A percentile compares a stretch with the other conserved stretches of the same genome.
These are phyloP conservation scores for Sclerurus mexicanus DNA, from an alignment of 2,113 vertebrate species.

Conservation along the genomic window DNA sequence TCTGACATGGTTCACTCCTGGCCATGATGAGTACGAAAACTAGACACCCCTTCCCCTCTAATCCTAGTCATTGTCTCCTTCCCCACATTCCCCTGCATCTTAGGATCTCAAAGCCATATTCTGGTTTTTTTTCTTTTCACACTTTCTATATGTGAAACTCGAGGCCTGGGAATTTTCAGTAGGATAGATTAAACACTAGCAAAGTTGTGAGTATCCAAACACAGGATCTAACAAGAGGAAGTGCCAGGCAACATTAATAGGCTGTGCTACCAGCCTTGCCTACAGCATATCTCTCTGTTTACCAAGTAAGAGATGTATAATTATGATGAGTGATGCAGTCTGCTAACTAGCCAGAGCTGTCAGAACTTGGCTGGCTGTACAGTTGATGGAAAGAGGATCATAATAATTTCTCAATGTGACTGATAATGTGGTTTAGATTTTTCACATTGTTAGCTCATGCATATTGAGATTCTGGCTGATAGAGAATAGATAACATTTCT, in stretches of 20 bases:
- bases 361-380: slow-evolving; percentile 20
- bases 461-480: slow-evolving; percentile 1
- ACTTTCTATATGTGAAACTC: not conserved
- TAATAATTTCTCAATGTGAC: slow-evolving; percentile 32
- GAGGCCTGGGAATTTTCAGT: not conserved
- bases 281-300: not conserved
- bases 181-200: not conserved
- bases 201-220: not conserved
- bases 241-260: not conserved
- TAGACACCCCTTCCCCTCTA: not conserved
- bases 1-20: not conserved
- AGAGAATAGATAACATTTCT: not conserved
- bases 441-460: not conserved
- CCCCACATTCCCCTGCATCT: not conserved
- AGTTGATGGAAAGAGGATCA: not conserved
- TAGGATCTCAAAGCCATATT: not conserved
- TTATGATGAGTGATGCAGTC: not conserved
- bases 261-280: not conserved
- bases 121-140: no score
- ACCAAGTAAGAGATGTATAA: not conserved
- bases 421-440: slow-evolving; percentile 17
- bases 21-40: not conserved
- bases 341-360: slow-evolving; percentile 27
- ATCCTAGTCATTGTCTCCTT: not conserved
- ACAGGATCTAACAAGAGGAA: not conserved